Conservation (phyloP, 2,888 invertebrate genomes). For the Apodemia mormo region DNA sequence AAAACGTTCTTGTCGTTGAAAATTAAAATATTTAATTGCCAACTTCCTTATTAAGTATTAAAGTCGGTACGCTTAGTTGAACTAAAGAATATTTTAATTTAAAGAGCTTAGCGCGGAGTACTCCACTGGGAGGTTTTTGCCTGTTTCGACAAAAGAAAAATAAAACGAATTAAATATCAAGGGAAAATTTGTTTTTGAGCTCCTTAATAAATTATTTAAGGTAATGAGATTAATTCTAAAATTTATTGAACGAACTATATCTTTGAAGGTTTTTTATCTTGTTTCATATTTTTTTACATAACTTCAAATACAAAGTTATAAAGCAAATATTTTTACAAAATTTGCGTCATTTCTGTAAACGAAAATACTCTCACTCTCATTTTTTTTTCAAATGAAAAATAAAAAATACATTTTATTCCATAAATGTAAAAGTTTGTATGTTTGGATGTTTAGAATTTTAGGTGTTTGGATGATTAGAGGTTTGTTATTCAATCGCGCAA, state of each 20-base stretch:
- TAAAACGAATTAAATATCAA: slow-evolving; percentile 6
- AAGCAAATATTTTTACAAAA: too few species aligned
- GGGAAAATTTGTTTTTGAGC: neutral
- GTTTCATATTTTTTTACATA: neutral
- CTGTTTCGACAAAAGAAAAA: slow-evolving; percentile 9
- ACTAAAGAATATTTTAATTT: slow-evolving; percentile 16
- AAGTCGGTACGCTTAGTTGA: slow-evolving; percentile 13
- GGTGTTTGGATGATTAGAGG: too few species aligned
- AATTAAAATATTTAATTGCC: neutral
- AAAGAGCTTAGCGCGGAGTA: slow-evolving; percentile 4
- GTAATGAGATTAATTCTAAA: slow-evolving; percentile 2
- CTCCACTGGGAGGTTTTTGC: slow-evolving; percentile 12
- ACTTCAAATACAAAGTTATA: too few species aligned
- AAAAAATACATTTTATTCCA: too few species aligned
- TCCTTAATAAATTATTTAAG: slow-evolving; percentile 5
- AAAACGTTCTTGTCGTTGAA: neutral
- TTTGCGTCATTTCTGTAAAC: too few species aligned
- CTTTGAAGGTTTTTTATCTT: neutral
- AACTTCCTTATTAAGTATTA: slow-evolving; percentile 8
- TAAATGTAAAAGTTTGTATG: too few species aligned
- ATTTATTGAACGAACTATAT: neutral
- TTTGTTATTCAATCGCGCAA: too few species aligned
- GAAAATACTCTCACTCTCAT: too few species aligned
- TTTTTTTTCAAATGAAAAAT: too few species aligned
- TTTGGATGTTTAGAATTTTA: too few species aligned